Base-by-base conservation (phyloP, 2,888 invertebrate genomes). In the Ecliptopera silaceata region DNA sequence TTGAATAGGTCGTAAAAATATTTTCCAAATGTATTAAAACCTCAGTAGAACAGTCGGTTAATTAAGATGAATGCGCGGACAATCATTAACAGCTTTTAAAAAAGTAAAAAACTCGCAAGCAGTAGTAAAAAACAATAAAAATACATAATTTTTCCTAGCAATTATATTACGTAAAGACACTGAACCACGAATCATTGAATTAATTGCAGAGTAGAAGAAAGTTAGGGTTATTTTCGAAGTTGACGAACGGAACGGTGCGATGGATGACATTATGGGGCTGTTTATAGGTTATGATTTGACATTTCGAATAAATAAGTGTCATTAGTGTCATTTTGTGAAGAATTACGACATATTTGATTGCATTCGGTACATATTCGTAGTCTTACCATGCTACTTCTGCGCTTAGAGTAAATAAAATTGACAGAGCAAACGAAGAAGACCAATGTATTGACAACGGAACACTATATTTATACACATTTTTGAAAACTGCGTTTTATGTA, bases 141-240 rank as follows among this genome's bases (percentile, higher is more conserved):
- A 50, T 48, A 54, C 50, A 59, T 50, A 48, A 58, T 49, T 53
- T 45, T 44, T 29, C 29, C 56, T 58, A 36, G 51, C 61, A 55
- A 54, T 59, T 38, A 48, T 41, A n/a, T 67, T 67, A 63, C 64
- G 50, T 64, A 67, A 65, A 63, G 39, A 44, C 39, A 52, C 49
- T 56, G 56, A 65, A 55, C 55, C 50, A 65, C 60, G 63, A 64
- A 70, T 70, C 57, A 66, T 64, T 62, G 63, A 65, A 71, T 75
- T 74, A 77, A 74, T 63, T 65, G 59, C 69, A 65, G 70, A 74
- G 77, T 75, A 69, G 67, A 72, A 60, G 61, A 51, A 60, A 57
- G 59, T 29, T 55, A 42, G 57, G 59, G 59, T 47, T 69, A 58
- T 61, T 63, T 63, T 54, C 38, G 63, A 68, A 74, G 75, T 76